Percentiles rank a stretch among this genome's conserved stretches.
Evolutionary conservation across 2,113 vertebrate species (phyloP).

Genomic region (Indri indri): DNA sequence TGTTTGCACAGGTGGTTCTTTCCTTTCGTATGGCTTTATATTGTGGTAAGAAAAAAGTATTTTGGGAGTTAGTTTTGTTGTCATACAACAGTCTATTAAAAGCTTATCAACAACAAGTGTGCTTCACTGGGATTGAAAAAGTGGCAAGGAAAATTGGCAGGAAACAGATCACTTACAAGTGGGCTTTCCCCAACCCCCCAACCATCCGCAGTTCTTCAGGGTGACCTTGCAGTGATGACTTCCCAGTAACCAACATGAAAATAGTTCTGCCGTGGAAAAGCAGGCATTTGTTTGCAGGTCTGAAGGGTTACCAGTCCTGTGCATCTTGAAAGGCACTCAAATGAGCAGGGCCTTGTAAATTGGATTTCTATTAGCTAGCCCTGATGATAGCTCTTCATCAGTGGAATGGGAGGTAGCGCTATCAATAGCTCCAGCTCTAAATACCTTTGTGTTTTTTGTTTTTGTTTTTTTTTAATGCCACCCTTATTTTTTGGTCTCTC

Average conservation of each 20-base stretch:
- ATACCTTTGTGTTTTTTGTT: conserved; percentile 10
- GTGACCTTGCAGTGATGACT: conserved; percentile 44
- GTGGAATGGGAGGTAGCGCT: conserved; percentile 29
- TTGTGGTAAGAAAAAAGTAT: not conserved
- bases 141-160: not conserved
- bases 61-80: not conserved
- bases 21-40: not conserved
- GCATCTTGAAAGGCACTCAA: conserved; percentile 57
- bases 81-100: not conserved
- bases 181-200: not conserved
- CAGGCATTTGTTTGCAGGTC: conserved; percentile 41
- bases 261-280: conserved; percentile 5
- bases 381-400: conserved; percentile 62
- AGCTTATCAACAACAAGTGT: conserved; percentile 17
- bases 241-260: conserved; percentile 23
- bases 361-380: conserved; percentile 63
- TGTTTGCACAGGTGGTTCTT: not conserved
- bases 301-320: conserved; percentile 49
- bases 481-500: conserved; percentile 50
- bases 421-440: conserved; percentile 20
- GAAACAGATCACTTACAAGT: not conserved
- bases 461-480: conserved; percentile 23
- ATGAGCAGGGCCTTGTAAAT: conserved; percentile 67
- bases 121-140: not conserved
- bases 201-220: not conserved